Base-by-base conservation (phyloP, 1,140 invertebrate species). In the Trialeurodes vaporariorum region DNA sequence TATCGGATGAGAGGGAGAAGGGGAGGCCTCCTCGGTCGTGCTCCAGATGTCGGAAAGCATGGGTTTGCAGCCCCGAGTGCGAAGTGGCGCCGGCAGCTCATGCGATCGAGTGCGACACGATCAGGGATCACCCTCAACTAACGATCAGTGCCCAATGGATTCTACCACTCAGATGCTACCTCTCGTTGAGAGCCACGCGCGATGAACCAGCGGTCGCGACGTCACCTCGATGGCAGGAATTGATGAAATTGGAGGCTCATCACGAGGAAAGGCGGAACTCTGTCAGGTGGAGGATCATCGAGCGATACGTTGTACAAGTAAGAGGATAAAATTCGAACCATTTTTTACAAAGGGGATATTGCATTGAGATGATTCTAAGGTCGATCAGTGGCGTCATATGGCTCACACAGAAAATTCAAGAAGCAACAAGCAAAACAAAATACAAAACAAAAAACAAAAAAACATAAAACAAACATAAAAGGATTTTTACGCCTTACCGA, bases 201-300 rank as follows among this genome's bases (percentile, higher is more conserved):
- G 17, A 5, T 17, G 34, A 49, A 5, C 34, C 34, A 17, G 34
- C 22, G 22, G 64, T 17, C 21, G 64, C 59, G 2, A 60, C 26
- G 25, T 27, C 25, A 13, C 69, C 75, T 63, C 70, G 75, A 26
- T 89, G 84, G 84, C 64, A 79, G 11, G 72, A 77, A 70, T 78
- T 86, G 24, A 75, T 81, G 71, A 70, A 76, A 40, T 76, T 87
- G 68, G 84, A 86, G 73, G 78, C 80, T 22, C 84, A 87, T 72
- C 60, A 82, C 27, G 77, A 83, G 23, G 73, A 82, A 65, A 77
- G 85, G 63, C 78, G 79, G 61, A 73, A 74, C 22, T 82, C 80
- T 12, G 66, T 63, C 1, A 76, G 84, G 5, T 86, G 83, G 84
- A 49, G 34, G 5, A 17, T 49, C 17, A 49, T 49, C 5, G 5